Evolutionary conservation across 2,797 vertebrate genomes (phyloP), one percentile per base, ranked within the genome.

Genomic region (Vireo griseus): DNA sequence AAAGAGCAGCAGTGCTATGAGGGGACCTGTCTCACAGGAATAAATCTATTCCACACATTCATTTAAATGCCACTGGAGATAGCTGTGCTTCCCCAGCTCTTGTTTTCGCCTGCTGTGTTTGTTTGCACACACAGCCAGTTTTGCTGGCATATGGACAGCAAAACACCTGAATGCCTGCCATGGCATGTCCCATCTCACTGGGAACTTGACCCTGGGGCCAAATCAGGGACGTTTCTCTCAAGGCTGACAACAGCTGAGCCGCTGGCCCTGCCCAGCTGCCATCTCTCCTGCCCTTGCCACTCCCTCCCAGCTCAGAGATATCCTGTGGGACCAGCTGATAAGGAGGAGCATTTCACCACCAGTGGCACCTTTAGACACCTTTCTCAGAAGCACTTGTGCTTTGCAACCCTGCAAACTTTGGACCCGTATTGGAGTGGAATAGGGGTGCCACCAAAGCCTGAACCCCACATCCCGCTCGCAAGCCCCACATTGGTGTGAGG

Each of bases 101-200:
- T 29, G 29, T 20, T 20, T 84, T 55, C 77, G 22, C 51, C 28
- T 29, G 33, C 1, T 0, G 21, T 40, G 6, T 50, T 74, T 50
- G 68, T 50, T 75, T 50, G 68, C 37, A 33, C 25, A 16, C 0
- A 0, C 26, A 52, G 35, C 13, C 31, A 8, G 0, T 72, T 78
- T 52, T 37, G 28, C 37, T 48, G 42, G 35, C 19, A 5, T 2
- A 9, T 0, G 35, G 26, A 37, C 39, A 26, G 31, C 58, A 55
- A 20, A 85, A 59, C 62, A 20, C 18, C 26, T 20, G 2, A 31
- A 25, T 0, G 1, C 21, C 20, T 33, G 28, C 8, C 40, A 4
- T 0, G 4, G 6, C 3, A 0, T 16, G 28, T 45, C 62, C 39
- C 1, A 2, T n/a, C 50, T 47, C 29, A 6, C 31, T 0, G 0